Evolutionary conservation across 2,888 invertebrate species (phyloP).

Genomic region (Dione vanillae): DNA sequence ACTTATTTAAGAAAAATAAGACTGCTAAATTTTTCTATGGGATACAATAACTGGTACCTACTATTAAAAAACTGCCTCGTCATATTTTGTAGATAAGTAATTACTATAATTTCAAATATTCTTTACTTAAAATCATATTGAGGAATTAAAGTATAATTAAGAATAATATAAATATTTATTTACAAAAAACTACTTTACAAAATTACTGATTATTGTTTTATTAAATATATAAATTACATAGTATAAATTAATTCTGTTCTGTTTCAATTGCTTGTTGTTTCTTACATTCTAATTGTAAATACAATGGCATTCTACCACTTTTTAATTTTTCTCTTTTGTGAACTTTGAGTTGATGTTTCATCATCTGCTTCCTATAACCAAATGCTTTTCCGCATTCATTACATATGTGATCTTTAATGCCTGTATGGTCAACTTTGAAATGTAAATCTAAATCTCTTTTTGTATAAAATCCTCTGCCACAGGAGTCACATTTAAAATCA

Average conservation of each 20-base stretch:
- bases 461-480: conserved; percentile 68
- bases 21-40: too few relatives aligned
- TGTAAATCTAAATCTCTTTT: conserved; percentile 68
- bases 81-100: too few relatives aligned
- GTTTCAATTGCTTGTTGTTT: conserved; percentile 49
- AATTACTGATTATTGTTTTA: not conserved
- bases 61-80: too few relatives aligned
- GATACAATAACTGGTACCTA: too few relatives aligned
- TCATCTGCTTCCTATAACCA: conserved; percentile 76
- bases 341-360: conserved; percentile 74
- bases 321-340: conserved; percentile 72
- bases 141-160: not conserved
- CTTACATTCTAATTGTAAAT: conserved; percentile 65
- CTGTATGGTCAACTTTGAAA: conserved; percentile 72
- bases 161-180: conserved; percentile 1
- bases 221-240: conserved; percentile 11
- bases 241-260: conserved; percentile 7
- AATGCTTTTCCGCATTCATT: conserved; percentile 72
- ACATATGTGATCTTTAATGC: conserved; percentile 73
- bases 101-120: too few relatives aligned
- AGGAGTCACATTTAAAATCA: conserved; percentile 70
- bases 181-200: not conserved
- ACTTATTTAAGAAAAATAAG: too few relatives aligned
- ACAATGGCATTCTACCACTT: conserved; percentile 70
- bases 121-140: not conserved